Evolutionary conservation across 2,113 vertebrate genomes (phyloP).

Genomic region (Carassius auratus): DNA sequence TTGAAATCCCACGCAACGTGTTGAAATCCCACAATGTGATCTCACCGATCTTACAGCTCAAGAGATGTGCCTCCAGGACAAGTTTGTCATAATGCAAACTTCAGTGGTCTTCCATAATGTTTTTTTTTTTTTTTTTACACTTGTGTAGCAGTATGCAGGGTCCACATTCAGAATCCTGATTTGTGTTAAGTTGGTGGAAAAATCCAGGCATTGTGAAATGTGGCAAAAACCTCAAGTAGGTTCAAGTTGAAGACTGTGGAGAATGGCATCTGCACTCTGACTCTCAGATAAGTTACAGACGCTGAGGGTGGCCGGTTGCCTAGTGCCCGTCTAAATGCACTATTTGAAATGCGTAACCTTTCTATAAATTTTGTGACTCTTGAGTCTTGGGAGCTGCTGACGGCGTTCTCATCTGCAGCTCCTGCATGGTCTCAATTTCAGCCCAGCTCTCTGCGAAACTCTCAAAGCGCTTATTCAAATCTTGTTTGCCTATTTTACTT

Average conservation of each 20-base stretch:
- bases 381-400: background rate
- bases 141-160: background rate
- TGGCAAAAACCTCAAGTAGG: background rate
- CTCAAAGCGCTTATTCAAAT: conserved; percentile 4
- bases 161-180: background rate
- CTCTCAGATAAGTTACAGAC: background rate
- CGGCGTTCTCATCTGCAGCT: background rate
- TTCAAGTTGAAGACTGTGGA: conserved; percentile 1
- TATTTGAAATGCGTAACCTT: background rate
- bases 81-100: background rate
- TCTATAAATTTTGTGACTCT: background rate
- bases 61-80: background rate
- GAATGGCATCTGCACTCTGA: conserved; percentile 9
- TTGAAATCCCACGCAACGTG: conserved; percentile 64
- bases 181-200: background rate
- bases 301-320: background rate
- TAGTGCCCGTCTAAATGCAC: background rate
- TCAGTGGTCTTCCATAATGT: background rate
- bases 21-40: conserved; percentile 39
- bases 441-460: background rate
- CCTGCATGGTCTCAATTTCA: background rate
- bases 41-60: background rate
- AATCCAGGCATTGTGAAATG: background rate
- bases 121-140: background rate
- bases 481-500: background rate